Conservation (phyloP, 2,113 vertebrate species). For the Ondatra zibethicus region DNA sequence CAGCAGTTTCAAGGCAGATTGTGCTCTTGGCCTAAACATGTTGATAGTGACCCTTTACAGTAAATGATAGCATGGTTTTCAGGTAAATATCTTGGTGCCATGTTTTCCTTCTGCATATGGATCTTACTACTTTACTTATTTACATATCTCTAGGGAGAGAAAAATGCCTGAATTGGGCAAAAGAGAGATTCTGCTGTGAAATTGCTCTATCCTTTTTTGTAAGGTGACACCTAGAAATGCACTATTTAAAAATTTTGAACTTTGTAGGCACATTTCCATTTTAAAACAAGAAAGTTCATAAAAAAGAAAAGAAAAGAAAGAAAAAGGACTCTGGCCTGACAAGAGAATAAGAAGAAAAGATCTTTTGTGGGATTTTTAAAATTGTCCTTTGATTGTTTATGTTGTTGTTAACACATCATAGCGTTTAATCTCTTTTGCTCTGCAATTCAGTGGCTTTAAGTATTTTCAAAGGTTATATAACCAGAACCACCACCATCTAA, state of each 20-base stretch:
- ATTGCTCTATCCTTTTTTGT: conserved; percentile 52
- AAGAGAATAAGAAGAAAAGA: conserved; percentile 74
- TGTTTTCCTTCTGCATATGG: conserved; percentile 48
- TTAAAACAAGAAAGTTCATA: conserved; percentile 63
- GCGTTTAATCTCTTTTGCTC: background rate
- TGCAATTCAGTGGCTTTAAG: background rate
- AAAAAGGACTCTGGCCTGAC: conserved; percentile 57
- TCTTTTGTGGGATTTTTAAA: background rate
- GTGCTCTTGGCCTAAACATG: conserved; percentile 65
- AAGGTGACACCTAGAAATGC: conserved; percentile 61
- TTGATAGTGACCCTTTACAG: conserved; percentile 63
- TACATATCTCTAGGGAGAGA: conserved; percentile 61
- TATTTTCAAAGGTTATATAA: background rate
- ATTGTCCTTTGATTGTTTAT: background rate
- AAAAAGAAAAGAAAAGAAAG: conserved; percentile 47
- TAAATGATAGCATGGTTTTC: conserved; percentile 59
- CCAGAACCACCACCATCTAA: background rate
- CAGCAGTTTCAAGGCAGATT: conserved; percentile 71
- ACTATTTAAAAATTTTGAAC: conserved; percentile 70
- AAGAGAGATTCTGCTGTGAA: conserved; percentile 72
- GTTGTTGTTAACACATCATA: background rate
- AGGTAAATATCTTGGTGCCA: conserved; percentile 24
- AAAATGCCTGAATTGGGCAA: conserved; percentile 56
- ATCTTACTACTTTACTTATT: conserved; percentile 57
- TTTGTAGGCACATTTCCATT: conserved; percentile 68